phyloP scores from a whole-genome alignment of 1,140 invertebrate genomes.

The Drosophila grimshawi region DNA sequence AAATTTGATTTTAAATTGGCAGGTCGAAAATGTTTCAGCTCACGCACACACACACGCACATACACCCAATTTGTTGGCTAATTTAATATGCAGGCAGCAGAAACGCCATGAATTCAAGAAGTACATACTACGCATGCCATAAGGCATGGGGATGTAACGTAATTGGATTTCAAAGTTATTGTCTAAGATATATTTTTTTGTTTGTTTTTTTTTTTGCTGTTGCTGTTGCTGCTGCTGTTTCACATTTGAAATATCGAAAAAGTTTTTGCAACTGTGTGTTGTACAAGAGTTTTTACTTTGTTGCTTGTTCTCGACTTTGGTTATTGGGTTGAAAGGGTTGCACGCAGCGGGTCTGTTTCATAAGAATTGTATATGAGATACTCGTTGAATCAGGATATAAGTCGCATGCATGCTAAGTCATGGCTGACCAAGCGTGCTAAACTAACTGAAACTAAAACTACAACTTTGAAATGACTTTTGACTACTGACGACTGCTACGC shows the following conservation, averaged over 20 bases:
- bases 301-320: constrained; percentile 1
- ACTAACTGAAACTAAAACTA: neutral
- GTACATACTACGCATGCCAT: constrained; percentile 36
- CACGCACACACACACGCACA: neutral
- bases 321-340: constrained; percentile 31
- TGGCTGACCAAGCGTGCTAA: constrained; percentile 69
- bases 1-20: constrained; percentile 77
- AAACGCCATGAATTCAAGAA: constrained; percentile 36
- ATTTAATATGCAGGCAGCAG: constrained; percentile 78
- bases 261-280: constrained; percentile 44
- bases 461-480: constrained; percentile 82
- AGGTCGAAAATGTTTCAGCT: constrained; percentile 38
- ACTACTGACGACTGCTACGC: constrained; percentile 50
- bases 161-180: constrained; percentile 81
- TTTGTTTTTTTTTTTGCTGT: constrained; percentile 4
- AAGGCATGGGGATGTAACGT: constrained; percentile 44
- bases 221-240: constrained; percentile 32
- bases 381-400: neutral
- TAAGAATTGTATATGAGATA: constrained; percentile 41
- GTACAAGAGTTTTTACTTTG: constrained; percentile 42
- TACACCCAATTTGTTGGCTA: constrained; percentile 72
- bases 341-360: constrained; percentile 1
- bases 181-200: constrained; percentile 46
- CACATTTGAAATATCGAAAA: constrained; percentile 80
- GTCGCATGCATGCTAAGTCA: constrained; percentile 62